Evolutionary conservation across 2,888 invertebrate genomes (phyloP).

Genomic region (Automeris io): DNA sequence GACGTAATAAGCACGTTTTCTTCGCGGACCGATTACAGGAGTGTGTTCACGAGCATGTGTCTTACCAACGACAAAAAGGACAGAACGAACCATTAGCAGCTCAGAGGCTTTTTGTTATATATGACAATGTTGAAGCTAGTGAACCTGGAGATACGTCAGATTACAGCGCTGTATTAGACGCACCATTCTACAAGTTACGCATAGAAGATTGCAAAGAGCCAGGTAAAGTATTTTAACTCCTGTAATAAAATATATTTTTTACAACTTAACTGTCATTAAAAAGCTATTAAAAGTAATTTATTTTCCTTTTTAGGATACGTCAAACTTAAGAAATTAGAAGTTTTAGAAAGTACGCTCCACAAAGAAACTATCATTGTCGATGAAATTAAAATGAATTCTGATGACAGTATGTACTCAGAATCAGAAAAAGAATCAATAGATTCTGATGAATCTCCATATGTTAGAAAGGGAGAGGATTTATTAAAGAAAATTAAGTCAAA

Average conservation of each 20-base stretch:
- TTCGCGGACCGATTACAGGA: conserved; percentile 84
- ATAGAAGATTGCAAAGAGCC: conserved; percentile 72
- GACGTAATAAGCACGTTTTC: conserved; percentile 79
- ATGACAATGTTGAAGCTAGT: conserved; percentile 84
- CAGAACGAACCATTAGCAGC: conserved; percentile 76
- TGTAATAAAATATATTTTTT: background rate
- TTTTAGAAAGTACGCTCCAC: conserved; percentile 55
- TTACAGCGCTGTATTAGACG: conserved; percentile 77
- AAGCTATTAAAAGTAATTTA: background rate
- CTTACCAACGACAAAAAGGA: conserved; percentile 56
- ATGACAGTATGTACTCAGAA: conserved; percentile 61
- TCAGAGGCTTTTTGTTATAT: conserved; percentile 81
- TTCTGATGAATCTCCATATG: conserved; percentile 48
- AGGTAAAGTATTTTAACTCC: conserved; percentile 37
- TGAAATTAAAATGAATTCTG: conserved; percentile 30
- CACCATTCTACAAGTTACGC: conserved; percentile 79
- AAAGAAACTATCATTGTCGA: conserved; percentile 38
- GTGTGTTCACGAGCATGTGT: conserved; percentile 78
- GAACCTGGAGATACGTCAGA: conserved; percentile 79
- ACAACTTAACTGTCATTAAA: too few relatives aligned
- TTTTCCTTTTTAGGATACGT: conserved; percentile 73
- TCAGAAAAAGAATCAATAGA: conserved; percentile 64
- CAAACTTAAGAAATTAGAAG: conserved; percentile 72
- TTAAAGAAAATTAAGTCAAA: conserved; percentile 42
- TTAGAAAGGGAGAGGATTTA: conserved; percentile 37